These are phyloP conservation scores for Danaus melanippus DNA, from an alignment of 1,140 invertebrate species.

Conservation along the genomic window DNA sequence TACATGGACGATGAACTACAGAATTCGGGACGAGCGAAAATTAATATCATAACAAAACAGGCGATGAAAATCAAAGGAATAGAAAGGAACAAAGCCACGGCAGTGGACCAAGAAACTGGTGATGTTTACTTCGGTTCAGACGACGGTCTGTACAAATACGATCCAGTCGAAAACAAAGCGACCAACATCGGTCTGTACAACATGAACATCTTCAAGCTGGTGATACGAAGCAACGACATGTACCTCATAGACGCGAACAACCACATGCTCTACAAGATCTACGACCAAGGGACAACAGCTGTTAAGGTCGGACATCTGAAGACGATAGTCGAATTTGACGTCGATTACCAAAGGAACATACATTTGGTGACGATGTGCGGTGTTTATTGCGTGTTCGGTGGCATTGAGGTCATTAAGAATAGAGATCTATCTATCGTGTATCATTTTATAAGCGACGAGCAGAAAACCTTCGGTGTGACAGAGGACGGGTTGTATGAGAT, in stretches of 20 bases:
- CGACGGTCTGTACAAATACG: constrained; percentile 56
- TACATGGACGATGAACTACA: constrained; percentile 58
- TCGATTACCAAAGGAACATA: constrained; percentile 46
- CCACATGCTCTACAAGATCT: constrained; percentile 54
- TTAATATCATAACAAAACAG: constrained; percentile 53
- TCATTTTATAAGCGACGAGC: constrained; percentile 47
- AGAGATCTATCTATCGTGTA: constrained; percentile 43
- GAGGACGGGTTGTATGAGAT: constrained; percentile 47
- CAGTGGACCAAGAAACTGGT: constrained; percentile 45
- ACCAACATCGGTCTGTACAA: constrained; percentile 52
- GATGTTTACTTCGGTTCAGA: constrained; percentile 61
- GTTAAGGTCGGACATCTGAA: constrained; percentile 39
- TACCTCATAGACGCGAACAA: constrained; percentile 55
- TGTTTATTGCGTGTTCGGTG: constrained; percentile 42
- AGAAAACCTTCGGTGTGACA: constrained; percentile 40
- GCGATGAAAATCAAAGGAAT: constrained; percentile 49
- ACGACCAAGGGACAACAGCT: constrained; percentile 26
- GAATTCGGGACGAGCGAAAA: constrained; percentile 51
- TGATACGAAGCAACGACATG: constrained; percentile 53
- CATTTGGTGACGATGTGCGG: constrained; percentile 58
- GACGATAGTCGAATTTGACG: constrained; percentile 53
- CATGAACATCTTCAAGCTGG: constrained; percentile 53
- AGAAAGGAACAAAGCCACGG: constrained; percentile 52
- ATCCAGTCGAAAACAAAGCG: constrained; percentile 41
- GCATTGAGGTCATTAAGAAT: constrained; percentile 48